Base-by-base conservation (phyloP, 2,797 vertebrate genomes). In the Molossus alvarezi region DNA sequence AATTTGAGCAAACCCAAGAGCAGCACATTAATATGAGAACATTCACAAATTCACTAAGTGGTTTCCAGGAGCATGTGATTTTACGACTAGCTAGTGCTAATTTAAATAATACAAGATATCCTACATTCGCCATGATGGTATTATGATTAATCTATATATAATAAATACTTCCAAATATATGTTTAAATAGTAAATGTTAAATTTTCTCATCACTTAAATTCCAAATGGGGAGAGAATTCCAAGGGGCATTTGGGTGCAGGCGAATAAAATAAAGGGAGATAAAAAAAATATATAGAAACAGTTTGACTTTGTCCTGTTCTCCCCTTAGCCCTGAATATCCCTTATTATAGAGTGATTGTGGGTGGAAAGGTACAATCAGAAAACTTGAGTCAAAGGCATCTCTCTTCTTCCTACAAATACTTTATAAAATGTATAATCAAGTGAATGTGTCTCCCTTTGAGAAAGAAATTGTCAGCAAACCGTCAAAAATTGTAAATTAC, bases 181-280 rank as follows among this genome's bases (percentile, higher is more conserved):
- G 51, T 60, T 76, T 76, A 69, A 69, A 76, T 89, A 60, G 25
- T 51, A 29, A 89, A 67, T 83, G 58, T 53, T 76, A 29, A 94
- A 60, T 76, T 65, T 41, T 60, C 41, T 81, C 33, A 55, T 73
- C 67, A 73, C 53, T 88, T 81, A 51, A 48, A 58, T 58, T 92
- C 8, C 37, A 91, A 86, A 41, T 62, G 11, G 18, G 80, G n/a
- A 95, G 1, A 91, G 9, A 86, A 65, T 37, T 88, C 27, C 64
- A 76, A 45, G 72, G 1, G 20, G 3, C 17, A 21, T 55, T 21
- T 91, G 71, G 8, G 7, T 80, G 51, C 21, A 37, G 5, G 21
- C 20, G 10, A 29, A 72, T 89, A 9, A 6, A 95, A 12, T n/a
- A 90, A 33, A 51, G 18, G 27, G 8, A 65, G 9, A 1, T 4